Conservation (phyloP, 2,888 invertebrate genomes). For the Tupiocoris notatus region DNA sequence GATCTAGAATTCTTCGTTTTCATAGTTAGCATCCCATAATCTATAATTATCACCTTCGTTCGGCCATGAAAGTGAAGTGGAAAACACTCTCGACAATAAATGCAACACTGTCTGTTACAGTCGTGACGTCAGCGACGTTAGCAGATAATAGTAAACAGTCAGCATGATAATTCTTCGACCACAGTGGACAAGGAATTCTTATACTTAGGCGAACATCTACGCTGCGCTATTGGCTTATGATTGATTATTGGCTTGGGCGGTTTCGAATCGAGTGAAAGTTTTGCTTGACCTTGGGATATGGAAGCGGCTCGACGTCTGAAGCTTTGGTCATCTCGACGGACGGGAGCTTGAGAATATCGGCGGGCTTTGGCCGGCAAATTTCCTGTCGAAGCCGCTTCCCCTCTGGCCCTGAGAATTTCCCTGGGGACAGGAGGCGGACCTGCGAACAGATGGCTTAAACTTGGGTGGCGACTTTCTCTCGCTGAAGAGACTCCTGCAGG, state of each 20-base stretch:
- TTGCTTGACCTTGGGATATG: slow-evolving; percentile 40
- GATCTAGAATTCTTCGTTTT: background rate
- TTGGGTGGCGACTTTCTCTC: slow-evolving; percentile 17
- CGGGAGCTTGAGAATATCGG: slow-evolving; percentile 40
- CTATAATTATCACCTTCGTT: too few species aligned
- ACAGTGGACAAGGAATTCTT: slow-evolving; percentile 8
- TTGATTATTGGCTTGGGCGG: background rate
- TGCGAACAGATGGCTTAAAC: slow-evolving; percentile 26
- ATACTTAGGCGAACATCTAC: background rate
- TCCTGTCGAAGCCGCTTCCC: slow-evolving; percentile 4
- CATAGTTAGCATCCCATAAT: background rate
- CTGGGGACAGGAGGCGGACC: slow-evolving; percentile 22
- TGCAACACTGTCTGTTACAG: too few species aligned
- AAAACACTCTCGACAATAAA: too few species aligned
- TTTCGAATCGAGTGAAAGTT: background rate
- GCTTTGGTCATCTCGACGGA: slow-evolving; percentile 9
- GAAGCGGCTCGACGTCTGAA: slow-evolving; percentile 43
- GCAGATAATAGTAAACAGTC: too few species aligned
- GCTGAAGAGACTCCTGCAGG: background rate
- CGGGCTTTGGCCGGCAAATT: slow-evolving; percentile 24
- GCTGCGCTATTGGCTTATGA: background rate
- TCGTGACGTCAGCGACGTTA: too few species aligned
- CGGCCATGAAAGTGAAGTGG: too few species aligned
- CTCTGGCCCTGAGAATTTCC: slow-evolving; percentile 24
- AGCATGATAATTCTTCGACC: background rate